phyloP scores from a whole-genome alignment of 2,888 invertebrate genomes.

The Slavum lentiscoides region DNA sequence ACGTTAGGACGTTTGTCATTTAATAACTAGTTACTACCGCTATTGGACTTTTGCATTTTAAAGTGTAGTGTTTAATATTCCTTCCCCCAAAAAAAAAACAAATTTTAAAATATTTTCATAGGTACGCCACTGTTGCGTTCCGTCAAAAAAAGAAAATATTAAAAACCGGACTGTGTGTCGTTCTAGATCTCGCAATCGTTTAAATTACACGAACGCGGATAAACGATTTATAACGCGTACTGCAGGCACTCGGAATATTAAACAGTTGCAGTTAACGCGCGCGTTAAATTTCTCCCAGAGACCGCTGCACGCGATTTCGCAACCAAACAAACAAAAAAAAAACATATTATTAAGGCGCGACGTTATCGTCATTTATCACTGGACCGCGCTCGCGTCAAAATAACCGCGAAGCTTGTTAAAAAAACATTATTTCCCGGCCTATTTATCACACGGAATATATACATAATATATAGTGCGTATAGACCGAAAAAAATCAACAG shows the following conservation, averaged over 20 bases:
- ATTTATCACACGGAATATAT: background rate
- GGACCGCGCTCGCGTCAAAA: conserved; percentile 10
- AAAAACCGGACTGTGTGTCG: no score
- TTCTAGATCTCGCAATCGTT: background rate
- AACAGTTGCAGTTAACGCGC: background rate
- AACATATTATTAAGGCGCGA: conserved; percentile 33
- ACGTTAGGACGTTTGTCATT: no score
- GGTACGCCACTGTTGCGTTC: no score
- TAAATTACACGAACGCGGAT: conserved; percentile 14
- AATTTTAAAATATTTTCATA: no score
- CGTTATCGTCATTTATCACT: conserved; percentile 34
- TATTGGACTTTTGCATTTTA: no score
- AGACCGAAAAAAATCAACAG: background rate
- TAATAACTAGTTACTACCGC: no score
- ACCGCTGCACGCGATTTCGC: conserved; percentile 16
- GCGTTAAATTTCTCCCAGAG: conserved; percentile 26
- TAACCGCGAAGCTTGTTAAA: conserved; percentile 22
- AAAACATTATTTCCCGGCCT: conserved; percentile 36
- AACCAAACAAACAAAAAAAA: background rate
- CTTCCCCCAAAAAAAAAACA: no score
- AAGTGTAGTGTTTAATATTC: no score
- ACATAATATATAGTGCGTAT: no score
- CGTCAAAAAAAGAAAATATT: no score
- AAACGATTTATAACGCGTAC: background rate
- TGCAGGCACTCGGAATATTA: no score